A percentile compares a stretch with the other conserved stretches of the same genome.
These are phyloP conservation scores for Dromiciops gliroides DNA, from an alignment of 2,113 vertebrate species.

Conservation along the genomic window DNA sequence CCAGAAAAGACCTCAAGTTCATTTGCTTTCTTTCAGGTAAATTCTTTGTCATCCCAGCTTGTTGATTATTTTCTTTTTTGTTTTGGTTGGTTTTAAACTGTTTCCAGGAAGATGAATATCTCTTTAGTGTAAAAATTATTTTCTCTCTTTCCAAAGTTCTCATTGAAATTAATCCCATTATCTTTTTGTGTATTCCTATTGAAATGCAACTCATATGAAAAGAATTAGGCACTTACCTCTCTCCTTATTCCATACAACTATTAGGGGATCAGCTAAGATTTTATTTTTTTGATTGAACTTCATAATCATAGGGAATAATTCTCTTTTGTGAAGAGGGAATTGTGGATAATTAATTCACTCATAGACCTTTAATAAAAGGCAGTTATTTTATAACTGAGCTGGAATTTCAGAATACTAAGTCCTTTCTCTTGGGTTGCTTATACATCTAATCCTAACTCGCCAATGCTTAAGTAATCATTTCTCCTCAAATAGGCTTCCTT, in stretches of 20 bases:
- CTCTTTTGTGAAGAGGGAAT: background rate
- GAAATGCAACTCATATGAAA: background rate
- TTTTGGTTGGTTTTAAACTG: background rate
- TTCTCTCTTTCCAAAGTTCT: background rate
- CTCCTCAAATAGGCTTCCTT: background rate
- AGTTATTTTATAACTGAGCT: background rate
- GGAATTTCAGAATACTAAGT: background rate
- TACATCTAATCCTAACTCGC: background rate
- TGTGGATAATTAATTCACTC: background rate
- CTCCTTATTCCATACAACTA: background rate
- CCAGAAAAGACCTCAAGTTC: background rate
- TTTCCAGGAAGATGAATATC: background rate
- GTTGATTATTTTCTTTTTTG: background rate
- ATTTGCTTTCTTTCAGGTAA: slow-evolving; percentile 6
- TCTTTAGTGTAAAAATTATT: background rate
- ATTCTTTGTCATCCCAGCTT: background rate
- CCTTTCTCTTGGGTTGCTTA: background rate
- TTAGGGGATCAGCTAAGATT: background rate
- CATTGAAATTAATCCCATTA: slow-evolving; percentile 18
- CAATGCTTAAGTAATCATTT: background rate
- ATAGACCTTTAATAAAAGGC: background rate
- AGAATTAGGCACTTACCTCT: background rate
- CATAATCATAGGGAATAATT: background rate
- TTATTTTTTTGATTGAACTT: background rate
- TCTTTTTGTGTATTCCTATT: background rate